Percentiles rank a stretch among this genome's conserved stretches.
Evolutionary conservation across 37 sponge, comb jelly and placozoan species (phyloP).

Genomic region (Halisarca cf. caerulea): DNA sequence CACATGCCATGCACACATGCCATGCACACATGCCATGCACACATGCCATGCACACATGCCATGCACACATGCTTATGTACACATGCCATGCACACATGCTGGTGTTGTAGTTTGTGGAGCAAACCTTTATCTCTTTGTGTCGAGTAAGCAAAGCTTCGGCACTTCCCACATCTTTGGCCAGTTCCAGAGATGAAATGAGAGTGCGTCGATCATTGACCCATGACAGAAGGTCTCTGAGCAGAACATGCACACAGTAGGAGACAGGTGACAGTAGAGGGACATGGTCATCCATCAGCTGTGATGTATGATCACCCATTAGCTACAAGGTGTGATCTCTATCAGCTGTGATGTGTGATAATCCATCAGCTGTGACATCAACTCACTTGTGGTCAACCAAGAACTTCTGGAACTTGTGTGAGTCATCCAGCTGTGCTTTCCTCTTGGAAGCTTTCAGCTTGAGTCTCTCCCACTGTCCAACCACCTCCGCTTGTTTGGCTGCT

Average conservation of each 20-base stretch:
- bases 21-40: too few relatives aligned
- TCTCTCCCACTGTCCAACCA: constrained; percentile 84
- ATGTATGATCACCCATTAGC: too few relatives aligned
- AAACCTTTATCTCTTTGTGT: constrained; percentile 74
- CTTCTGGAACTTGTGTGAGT: constrained; percentile 75
- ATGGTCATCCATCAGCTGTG: too few relatives aligned
- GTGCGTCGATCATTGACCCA: constrained; percentile 79
- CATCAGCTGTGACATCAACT: too few relatives aligned
- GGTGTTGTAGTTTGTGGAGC: too few relatives aligned
- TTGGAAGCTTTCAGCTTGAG: constrained; percentile 85
- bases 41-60: too few relatives aligned
- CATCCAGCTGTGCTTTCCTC: constrained; percentile 72
- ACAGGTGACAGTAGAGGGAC: neutral
- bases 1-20: too few relatives aligned
- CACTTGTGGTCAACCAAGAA: constrained; percentile 78
- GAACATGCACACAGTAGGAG: too few relatives aligned
- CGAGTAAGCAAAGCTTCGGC: constrained; percentile 80
- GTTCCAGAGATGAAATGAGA: constrained; percentile 65
- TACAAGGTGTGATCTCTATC: too few relatives aligned
- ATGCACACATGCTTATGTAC: too few relatives aligned
- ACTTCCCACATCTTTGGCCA: constrained; percentile 81
- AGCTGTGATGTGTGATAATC: too few relatives aligned
- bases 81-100: too few relatives aligned
- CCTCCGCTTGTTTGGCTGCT: constrained; percentile 92
- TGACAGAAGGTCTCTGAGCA: constrained; percentile 81